Evolutionary conservation across 2,113 vertebrate genomes (phyloP).

Genomic region (Columba janthina): DNA sequence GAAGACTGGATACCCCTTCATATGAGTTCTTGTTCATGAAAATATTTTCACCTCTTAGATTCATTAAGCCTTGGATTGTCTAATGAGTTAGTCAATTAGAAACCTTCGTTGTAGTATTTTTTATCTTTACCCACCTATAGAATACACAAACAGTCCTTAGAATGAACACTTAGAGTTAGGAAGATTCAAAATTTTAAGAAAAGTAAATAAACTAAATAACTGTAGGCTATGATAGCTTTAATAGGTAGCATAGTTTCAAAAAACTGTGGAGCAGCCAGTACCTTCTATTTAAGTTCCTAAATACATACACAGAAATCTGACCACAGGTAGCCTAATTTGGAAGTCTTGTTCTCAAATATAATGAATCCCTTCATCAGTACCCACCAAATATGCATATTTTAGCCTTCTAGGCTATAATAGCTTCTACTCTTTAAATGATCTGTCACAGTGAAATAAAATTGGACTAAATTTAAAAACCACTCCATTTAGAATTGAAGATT

Average conservation of each 20-base stretch:
- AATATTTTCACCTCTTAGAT: not conserved
- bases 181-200: not conserved
- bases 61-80: not conserved
- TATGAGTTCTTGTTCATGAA: not conserved
- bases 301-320: not conserved
- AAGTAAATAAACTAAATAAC: not conserved
- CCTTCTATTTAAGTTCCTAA: not conserved
- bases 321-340: not conserved
- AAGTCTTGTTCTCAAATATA: not conserved
- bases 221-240: not conserved
- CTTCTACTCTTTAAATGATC: not conserved
- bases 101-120: not conserved
- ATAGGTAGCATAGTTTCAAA: not conserved
- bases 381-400: not conserved
- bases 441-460: slow-evolving; percentile 14
- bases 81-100: not conserved
- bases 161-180: not conserved
- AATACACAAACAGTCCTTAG: not conserved
- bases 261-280: not conserved
- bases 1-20: not conserved
- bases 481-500: not conserved
- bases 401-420: not conserved
- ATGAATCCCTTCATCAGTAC: not conserved
- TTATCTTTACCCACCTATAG: not conserved
- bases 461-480: not conserved